Evolutionary conservation across 2,797 vertebrate species (phyloP), one percentile per base, ranked within the genome.

Genomic region (Smutsia temminckii): DNA sequence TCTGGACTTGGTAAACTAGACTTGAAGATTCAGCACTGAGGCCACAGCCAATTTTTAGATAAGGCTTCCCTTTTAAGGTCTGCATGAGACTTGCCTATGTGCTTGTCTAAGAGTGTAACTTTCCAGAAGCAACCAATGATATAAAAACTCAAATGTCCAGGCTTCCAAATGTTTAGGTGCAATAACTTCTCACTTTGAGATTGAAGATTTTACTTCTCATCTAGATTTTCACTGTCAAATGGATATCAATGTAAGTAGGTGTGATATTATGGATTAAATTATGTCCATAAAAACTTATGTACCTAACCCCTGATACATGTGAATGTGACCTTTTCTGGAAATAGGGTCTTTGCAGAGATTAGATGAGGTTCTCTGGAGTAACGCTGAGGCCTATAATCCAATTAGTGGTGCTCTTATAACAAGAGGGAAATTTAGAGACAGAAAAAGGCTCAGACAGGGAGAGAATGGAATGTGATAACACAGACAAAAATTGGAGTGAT

Each of bases 171-270:
- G 1, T 66, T 78, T 61, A 79, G 2, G 4, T 29, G 79, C 11
- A 93, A 13, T 1, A 92, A 87, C 21, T 77, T 96, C 32, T 90
- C n/a, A 71, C 20, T 72, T 85, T 94, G n/a, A 3, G 17, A 95
- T 20, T 91, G 37, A 96, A 77, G 3, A 8, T 87, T 85, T 94
- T 92, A 88, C 12, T 37, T 92, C 49, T 75, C 29, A 85, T 80
- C 14, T 17, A 79, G 57, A 88, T 94, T 16, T 68, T 90, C 49
- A 84, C 23, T 87, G 3, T 59, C 2, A 25, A 51, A 57, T 49
- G 34, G 46, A 69, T 71, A 29, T 71, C 29, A 59, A 2, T 91
- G 16, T 55, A 94, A 92, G n/a, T 20, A 93, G 27, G 11, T 34
- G 29, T 21, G 25, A 3, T 55, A 18, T 69, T 92, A 68, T 80